Conservation (phyloP, 1,140 invertebrate species). For the Drosophila equinoxialis region DNA sequence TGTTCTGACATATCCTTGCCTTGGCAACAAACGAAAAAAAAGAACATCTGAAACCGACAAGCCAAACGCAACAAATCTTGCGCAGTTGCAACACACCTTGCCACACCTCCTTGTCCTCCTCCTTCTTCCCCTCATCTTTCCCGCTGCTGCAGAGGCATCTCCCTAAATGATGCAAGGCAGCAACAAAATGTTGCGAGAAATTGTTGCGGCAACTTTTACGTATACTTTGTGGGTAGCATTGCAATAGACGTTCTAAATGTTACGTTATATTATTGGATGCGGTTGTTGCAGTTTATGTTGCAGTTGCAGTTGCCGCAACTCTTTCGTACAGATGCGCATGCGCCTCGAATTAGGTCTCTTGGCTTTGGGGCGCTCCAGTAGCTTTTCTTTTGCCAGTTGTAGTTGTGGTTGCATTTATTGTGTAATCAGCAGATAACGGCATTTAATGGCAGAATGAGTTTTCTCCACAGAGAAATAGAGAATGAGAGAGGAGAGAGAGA, state of each 20-base stretch:
- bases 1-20: constrained; percentile 52
- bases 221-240: constrained; percentile 31
- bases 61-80: constrained; percentile 53
- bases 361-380: constrained; percentile 66
- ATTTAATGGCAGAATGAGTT: constrained; percentile 81
- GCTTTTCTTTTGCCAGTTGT: constrained; percentile 37
- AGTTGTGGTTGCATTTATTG: constrained; percentile 69
- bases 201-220: constrained; percentile 46
- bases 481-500: constrained; percentile 8
- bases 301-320: constrained; percentile 22
- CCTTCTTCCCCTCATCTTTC: background rate
- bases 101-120: background rate
- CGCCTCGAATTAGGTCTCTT: constrained; percentile 70
- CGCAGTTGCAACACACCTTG: background rate
- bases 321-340: constrained; percentile 47
- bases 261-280: constrained; percentile 62
- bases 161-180: constrained; percentile 49
- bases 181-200: constrained; percentile 63
- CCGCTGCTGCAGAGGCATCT: constrained; percentile 1
- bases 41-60: constrained; percentile 3
- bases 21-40: background rate
- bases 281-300: constrained; percentile 25
- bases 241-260: constrained; percentile 72
- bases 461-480: constrained; percentile 19
- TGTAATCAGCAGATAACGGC: constrained; percentile 80